phyloP scores from a whole-genome alignment of 2,113 vertebrate genomes.

The Tychaedon coryphoeus region DNA sequence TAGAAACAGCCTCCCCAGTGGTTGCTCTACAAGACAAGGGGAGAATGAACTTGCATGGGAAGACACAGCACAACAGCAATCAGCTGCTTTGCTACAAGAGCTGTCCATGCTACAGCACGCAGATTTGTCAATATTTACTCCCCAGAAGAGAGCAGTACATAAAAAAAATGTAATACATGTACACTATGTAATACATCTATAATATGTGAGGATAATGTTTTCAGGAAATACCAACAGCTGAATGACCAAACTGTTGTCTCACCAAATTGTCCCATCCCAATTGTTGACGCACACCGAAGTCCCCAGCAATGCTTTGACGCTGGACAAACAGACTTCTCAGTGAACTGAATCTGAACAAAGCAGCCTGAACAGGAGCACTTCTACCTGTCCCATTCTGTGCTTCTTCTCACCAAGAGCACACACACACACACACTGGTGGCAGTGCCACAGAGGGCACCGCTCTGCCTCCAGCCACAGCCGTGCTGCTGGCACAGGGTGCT shows the following conservation, averaged over 20 bases:
- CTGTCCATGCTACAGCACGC: background rate
- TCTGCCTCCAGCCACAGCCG: fast-evolving
- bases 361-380: background rate
- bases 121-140: background rate
- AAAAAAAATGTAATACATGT: background rate
- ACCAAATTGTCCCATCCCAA: background rate
- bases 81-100: background rate
- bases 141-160: background rate
- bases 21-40: background rate
- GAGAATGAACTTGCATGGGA: fast-evolving
- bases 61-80: background rate
- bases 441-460: fast-evolving
- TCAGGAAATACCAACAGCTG: background rate
- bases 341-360: background rate
- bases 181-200: background rate
- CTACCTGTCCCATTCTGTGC: too few species aligned
- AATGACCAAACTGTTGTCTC: background rate
- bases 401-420: background rate
- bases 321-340: background rate
- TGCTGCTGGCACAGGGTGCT: fast-evolving
- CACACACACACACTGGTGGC: fast-evolving
- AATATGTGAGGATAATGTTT: background rate
- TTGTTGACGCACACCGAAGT: fast-evolving
- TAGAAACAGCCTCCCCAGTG: background rate
- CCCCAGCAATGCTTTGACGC: background rate